A percentile compares a stretch with the other conserved stretches of the same genome.
phyloP scores from a whole-genome alignment of 2,888 invertebrate species.

The Rotaria magnacalcarata region DNA sequence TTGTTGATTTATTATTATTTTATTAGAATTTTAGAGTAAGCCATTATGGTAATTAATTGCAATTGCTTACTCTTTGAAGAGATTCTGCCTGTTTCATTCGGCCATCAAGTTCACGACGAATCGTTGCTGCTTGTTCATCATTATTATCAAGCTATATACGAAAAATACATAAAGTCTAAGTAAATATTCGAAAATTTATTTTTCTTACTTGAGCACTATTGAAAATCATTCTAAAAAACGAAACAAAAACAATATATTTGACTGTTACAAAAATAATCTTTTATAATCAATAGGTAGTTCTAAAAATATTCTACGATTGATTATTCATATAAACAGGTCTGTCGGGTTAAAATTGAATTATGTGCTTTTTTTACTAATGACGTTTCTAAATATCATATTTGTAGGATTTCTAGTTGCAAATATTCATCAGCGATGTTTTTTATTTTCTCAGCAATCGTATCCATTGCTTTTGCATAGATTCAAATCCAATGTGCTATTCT shows the following conservation, averaged over 20 bases:
- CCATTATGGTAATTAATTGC: background rate
- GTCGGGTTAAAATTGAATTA: no score
- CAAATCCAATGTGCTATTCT: no score
- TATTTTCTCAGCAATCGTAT: no score
- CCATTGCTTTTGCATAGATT: no score
- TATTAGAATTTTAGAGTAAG: background rate
- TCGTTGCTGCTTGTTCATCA: slow-evolving; percentile 98
- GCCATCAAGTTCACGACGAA: slow-evolving; percentile 93
- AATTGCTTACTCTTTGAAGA: slow-evolving; percentile 78
- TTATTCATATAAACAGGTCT: no score
- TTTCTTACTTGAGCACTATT: slow-evolving; percentile 81
- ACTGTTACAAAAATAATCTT: no score
- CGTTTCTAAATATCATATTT: no score
- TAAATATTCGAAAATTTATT: background rate
- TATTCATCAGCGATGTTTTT: no score
- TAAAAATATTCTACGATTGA: no score
- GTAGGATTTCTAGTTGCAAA: no score
- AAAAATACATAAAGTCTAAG: background rate
- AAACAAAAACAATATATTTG: background rate
- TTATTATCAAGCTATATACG: slow-evolving; percentile 83
- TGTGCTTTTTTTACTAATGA: no score
- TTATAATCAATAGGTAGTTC: no score
- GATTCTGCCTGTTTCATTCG: slow-evolving; percentile 91
- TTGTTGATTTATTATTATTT: background rate
- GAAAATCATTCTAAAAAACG: slow-evolving; percentile 68